Evolutionary conservation across 2,888 invertebrate genomes (phyloP).

Genomic region (Dicycla oo): DNA sequence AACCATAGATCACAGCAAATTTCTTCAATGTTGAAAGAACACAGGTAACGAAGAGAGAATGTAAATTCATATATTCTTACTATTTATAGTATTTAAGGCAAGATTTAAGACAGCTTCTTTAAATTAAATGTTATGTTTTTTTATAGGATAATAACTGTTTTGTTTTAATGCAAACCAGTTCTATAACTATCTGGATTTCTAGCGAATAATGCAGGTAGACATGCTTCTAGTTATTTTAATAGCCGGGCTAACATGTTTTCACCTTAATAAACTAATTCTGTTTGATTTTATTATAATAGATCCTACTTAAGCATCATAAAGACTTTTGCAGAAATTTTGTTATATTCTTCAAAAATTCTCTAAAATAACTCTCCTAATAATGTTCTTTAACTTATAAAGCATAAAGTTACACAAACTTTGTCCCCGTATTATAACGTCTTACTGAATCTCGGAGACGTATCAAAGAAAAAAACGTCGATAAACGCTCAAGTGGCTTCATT

Average conservation of each 20-base stretch:
- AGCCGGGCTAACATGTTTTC: too few species aligned
- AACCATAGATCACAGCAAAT: too few species aligned
- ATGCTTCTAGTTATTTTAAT: not conserved
- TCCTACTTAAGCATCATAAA: too few species aligned
- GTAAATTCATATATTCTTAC: too few species aligned
- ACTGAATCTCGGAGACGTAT: conserved; percentile 67
- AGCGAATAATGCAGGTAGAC: not conserved
- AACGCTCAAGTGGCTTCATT: conserved; percentile 77
- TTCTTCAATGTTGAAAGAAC: too few species aligned
- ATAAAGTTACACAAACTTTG: conserved; percentile 55
- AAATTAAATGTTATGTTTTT: too few species aligned
- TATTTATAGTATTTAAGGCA: too few species aligned
- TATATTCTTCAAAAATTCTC: not conserved
- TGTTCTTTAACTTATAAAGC: conserved; percentile 16
- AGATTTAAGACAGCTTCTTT: too few species aligned
- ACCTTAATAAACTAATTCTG: not conserved
- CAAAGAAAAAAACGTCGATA: conserved; percentile 74
- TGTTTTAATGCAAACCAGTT: too few species aligned
- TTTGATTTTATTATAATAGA: not conserved
- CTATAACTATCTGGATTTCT: not conserved
- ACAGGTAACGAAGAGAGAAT: too few species aligned
- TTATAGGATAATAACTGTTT: too few species aligned
- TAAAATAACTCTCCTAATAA: not conserved
- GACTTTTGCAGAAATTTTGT: not conserved
- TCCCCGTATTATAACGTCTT: conserved; percentile 65